phyloP scores from a whole-genome alignment of 1,140 invertebrate species.

The Fopius arisanus region DNA sequence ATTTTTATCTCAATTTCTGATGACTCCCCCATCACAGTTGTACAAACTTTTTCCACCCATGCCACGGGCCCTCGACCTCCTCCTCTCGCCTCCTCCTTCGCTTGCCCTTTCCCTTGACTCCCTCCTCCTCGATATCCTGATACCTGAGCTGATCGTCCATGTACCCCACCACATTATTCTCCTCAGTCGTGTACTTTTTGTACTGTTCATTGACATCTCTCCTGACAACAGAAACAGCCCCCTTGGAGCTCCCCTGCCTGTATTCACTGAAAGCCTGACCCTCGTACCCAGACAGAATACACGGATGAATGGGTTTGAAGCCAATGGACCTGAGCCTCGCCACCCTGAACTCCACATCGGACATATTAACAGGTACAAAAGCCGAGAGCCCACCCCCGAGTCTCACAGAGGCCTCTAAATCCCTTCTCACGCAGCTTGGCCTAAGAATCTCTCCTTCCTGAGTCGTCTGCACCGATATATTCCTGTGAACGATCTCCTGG shows the following conservation, averaged over 20 bases:
- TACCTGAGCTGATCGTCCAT: constrained; percentile 59
- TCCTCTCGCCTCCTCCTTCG: constrained; percentile 51
- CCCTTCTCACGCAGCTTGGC: neutral
- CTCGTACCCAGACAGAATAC: neutral
- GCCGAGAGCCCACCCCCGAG: constrained; percentile 42
- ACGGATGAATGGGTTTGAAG: constrained; percentile 52
- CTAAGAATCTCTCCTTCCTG: neutral
- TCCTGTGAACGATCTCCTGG: neutral
- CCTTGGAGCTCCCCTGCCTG: neutral
- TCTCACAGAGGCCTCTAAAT: neutral
- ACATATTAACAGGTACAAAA: constrained; percentile 53
- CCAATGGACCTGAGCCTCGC: constrained; percentile 56
- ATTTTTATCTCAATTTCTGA: constrained; percentile 34
- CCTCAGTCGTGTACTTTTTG: constrained; percentile 57
- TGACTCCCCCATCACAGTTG: neutral
- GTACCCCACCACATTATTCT: constrained; percentile 54
- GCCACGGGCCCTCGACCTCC: constrained; percentile 47
- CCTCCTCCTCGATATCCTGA: constrained; percentile 59
- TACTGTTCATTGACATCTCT: constrained; percentile 54
- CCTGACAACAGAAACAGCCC: neutral
- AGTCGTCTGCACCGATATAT: neutral
- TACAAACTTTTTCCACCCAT: constrained; percentile 56
- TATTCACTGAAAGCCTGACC: neutral
- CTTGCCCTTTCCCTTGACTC: neutral
- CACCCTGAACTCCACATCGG: constrained; percentile 49